A percentile compares a stretch with the other conserved stretches of the same genome.
These are phyloP conservation scores for Apamea anceps DNA, from an alignment of 2,888 invertebrate species.

Conservation along the genomic window DNA sequence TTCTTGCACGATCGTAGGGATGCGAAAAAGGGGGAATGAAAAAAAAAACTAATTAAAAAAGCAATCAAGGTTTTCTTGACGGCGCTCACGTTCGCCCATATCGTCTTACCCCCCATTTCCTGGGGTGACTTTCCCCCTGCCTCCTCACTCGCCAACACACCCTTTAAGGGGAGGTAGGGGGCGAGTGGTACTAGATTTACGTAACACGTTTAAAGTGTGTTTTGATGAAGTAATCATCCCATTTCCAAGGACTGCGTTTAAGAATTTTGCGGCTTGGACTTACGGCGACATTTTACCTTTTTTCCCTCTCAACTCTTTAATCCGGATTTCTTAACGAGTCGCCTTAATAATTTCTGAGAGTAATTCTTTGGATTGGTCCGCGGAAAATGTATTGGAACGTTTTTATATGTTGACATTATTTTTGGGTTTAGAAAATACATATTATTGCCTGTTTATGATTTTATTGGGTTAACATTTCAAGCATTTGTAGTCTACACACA, in stretches of 20 bases:
- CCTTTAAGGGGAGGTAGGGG: constrained; percentile 82
- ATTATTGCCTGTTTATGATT: constrained; percentile 54
- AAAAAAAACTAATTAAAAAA: constrained; percentile 90
- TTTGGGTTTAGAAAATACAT: constrained; percentile 28
- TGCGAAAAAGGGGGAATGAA: constrained; percentile 89
- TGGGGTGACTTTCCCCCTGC: constrained; percentile 76
- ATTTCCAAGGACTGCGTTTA: constrained; percentile 89
- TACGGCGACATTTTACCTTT: constrained; percentile 80
- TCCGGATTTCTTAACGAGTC: constrained; percentile 86
- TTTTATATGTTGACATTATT: constrained; percentile 62
- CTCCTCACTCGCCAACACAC: constrained; percentile 77
- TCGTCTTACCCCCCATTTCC: constrained; percentile 89
- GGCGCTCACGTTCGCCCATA: constrained; percentile 91
- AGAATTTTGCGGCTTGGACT: constrained; percentile 88
- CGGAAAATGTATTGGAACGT: constrained; percentile 75
- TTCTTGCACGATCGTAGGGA: constrained; percentile 86
- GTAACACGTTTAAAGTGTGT: constrained; percentile 91
- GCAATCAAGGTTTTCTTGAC: constrained; percentile 91
- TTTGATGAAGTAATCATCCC: constrained; percentile 91
- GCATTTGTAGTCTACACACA: no score
- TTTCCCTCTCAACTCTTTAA: constrained; percentile 86
- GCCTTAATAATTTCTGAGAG: constrained; percentile 79
- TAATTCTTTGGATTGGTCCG: constrained; percentile 76
- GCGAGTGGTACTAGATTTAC: constrained; percentile 89
- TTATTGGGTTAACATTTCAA: constrained; percentile 16